Evolutionary conservation across 1,140 invertebrate species (phyloP).

Genomic region (Cotesia glomerata): DNA sequence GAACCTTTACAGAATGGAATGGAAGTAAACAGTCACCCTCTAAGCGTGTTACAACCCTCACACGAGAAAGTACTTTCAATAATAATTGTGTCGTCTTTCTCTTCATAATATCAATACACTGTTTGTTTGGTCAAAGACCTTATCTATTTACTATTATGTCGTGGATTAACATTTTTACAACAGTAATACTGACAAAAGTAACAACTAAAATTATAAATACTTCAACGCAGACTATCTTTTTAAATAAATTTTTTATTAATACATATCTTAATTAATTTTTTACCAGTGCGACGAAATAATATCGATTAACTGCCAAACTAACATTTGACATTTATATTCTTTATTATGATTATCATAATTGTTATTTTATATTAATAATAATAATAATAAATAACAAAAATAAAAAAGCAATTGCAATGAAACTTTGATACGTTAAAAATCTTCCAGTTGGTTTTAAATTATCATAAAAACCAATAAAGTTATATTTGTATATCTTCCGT

Average conservation of each 20-base stretch:
- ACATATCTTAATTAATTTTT: too few relatives aligned
- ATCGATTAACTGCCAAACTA: background rate
- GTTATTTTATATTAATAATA: background rate
- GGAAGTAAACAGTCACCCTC: constrained; percentile 47
- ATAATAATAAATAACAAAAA: background rate
- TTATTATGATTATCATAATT: background rate
- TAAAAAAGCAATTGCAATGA: background rate
- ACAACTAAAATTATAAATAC: too few relatives aligned
- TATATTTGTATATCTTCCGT: too few relatives aligned
- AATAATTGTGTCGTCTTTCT: constrained; percentile 4
- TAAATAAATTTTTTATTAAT: too few relatives aligned
- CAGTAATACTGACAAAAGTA: background rate
- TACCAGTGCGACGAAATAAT: background rate
- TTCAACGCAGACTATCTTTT: too few relatives aligned
- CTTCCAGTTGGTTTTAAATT: too few relatives aligned
- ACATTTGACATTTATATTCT: background rate
- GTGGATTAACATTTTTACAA: background rate
- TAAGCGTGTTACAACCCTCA: constrained; percentile 16
- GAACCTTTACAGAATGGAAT: background rate
- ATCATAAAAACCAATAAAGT: too few relatives aligned
- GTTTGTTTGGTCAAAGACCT: constrained; percentile 2
- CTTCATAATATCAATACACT: background rate
- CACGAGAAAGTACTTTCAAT: background rate
- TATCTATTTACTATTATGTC: background rate
- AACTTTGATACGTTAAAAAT: too few relatives aligned